Evolutionary conservation across 2,888 invertebrate genomes (phyloP).

Genomic region (Hyppa rectilinea): DNA sequence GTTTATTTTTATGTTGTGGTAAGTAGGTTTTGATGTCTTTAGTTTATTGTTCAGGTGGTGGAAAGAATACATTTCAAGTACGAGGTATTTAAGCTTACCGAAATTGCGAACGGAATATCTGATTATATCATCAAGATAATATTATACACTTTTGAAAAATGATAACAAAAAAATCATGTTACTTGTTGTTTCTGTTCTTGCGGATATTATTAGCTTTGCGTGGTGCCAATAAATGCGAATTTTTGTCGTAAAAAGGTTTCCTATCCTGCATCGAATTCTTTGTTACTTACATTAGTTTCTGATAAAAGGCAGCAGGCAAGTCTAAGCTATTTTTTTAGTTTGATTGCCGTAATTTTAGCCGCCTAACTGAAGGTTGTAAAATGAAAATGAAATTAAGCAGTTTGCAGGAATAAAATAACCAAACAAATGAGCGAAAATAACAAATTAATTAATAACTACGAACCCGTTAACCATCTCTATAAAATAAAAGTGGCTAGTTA

Average conservation of each 20-base stretch:
- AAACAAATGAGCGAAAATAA: too few relatives aligned
- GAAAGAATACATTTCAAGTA: not conserved
- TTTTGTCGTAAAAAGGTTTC: too few relatives aligned
- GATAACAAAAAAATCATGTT: too few relatives aligned
- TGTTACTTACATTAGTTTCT: not conserved
- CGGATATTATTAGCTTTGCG: not conserved
- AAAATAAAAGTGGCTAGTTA: constrained; percentile 21
- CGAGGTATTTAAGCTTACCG: not conserved
- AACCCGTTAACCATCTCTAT: not conserved
- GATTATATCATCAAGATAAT: constrained; percentile 5
- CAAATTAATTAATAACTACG: not conserved
- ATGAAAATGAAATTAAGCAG: not conserved
- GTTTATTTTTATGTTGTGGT: constrained; percentile 29
- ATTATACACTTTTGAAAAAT: not conserved
- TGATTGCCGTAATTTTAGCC: not conserved
- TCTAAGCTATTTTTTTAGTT: not conserved
- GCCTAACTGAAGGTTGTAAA: not conserved
- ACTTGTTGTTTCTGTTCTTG: not conserved
- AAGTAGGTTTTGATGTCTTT: constrained; percentile 40
- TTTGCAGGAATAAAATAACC: not conserved
- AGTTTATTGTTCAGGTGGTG: constrained; percentile 7
- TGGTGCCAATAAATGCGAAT: not conserved
- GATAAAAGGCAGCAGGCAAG: not conserved
- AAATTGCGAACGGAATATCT: not conserved
- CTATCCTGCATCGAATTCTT: too few relatives aligned